Conservation (phyloP, 2,797 vertebrate genomes). For the Eupleurogrammus muticus region DNA sequence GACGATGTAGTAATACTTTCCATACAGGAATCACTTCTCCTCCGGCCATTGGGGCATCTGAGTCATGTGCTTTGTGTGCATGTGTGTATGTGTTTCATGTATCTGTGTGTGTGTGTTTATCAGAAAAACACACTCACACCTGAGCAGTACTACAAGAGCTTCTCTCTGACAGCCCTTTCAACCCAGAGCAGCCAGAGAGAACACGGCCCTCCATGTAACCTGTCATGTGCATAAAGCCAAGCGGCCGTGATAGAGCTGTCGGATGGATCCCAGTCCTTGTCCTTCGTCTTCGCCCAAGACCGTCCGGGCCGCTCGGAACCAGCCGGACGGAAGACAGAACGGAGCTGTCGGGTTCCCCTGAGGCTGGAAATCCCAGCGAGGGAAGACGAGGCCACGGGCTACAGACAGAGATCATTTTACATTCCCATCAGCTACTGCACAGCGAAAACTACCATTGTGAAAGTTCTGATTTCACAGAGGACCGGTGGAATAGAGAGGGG, state of each 20-base stretch:
- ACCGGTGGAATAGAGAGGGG: slow-evolving; percentile 66
- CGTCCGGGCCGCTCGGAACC: slow-evolving; percentile 50
- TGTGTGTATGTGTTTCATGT: slow-evolving; percentile 22
- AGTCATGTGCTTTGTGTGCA: neutral
- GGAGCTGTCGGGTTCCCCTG: slow-evolving; percentile 62
- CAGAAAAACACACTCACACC: slow-evolving; percentile 53
- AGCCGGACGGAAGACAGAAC: slow-evolving; percentile 38
- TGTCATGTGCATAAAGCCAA: slow-evolving; percentile 66
- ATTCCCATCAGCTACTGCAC: slow-evolving; percentile 61
- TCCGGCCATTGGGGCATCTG: too few species aligned
- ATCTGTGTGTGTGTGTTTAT: slow-evolving; percentile 25
- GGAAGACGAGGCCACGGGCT: slow-evolving; percentile 53
- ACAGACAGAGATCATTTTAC: slow-evolving; percentile 65
- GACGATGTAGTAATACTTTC: neutral
- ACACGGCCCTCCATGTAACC: slow-evolving; percentile 61
- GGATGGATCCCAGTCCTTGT: slow-evolving; percentile 51
- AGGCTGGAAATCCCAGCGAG: slow-evolving; percentile 52
- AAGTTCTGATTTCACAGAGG: slow-evolving; percentile 75
- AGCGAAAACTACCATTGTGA: slow-evolving; percentile 62
- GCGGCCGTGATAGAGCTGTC: slow-evolving; percentile 52
- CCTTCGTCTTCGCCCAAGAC: slow-evolving; percentile 51
- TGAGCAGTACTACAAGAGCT: slow-evolving; percentile 41
- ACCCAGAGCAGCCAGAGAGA: slow-evolving; percentile 63
- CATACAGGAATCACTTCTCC: neutral
- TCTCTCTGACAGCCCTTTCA: slow-evolving; percentile 68